Percentiles rank a stretch among this genome's conserved stretches.
Evolutionary conservation across 1,140 invertebrate species (phyloP).

Genomic region (Cotesia vestalis): DNA sequence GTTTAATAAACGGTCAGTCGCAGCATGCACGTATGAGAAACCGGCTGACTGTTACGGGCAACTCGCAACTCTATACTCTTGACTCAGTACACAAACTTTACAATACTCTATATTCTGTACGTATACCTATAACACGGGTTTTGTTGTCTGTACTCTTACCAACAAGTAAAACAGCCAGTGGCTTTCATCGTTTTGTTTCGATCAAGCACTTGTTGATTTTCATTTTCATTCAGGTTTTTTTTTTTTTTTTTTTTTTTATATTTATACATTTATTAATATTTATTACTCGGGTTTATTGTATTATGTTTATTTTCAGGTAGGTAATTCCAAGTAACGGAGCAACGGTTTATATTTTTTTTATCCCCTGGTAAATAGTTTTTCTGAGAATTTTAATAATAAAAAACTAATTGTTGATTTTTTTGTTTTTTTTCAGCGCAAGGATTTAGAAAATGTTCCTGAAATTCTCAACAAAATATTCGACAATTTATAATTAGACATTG

Average conservation of each 20-base stretch:
- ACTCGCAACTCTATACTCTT: conserved; percentile 6
- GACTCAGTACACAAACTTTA: background rate
- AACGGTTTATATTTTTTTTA: no score
- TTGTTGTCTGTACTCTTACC: conserved; percentile 11
- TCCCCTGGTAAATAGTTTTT: no score
- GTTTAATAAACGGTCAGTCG: conserved; percentile 34
- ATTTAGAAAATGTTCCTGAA: no score
- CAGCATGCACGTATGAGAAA: conserved; percentile 48
- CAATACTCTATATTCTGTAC: background rate
- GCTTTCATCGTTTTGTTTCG: conserved; percentile 36
- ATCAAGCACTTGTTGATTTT: conserved; percentile 61
- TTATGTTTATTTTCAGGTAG: background rate
- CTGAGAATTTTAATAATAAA: no score
- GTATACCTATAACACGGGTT: background rate
- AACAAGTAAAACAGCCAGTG: conserved; percentile 4
- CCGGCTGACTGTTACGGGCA: conserved; percentile 26
- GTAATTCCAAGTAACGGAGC: no score
- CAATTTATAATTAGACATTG: no score
- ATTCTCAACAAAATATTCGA: no score
- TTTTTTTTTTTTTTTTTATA: conserved; percentile 10
- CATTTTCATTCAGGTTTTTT: conserved; percentile 33
- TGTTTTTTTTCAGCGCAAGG: no score
- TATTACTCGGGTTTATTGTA: background rate
- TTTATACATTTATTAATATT: background rate
- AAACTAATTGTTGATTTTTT: no score